Evolutionary conservation across 2,797 vertebrate species (phyloP), one percentile per base, ranked within the genome.

Genomic region (Capromys pilorides): DNA sequence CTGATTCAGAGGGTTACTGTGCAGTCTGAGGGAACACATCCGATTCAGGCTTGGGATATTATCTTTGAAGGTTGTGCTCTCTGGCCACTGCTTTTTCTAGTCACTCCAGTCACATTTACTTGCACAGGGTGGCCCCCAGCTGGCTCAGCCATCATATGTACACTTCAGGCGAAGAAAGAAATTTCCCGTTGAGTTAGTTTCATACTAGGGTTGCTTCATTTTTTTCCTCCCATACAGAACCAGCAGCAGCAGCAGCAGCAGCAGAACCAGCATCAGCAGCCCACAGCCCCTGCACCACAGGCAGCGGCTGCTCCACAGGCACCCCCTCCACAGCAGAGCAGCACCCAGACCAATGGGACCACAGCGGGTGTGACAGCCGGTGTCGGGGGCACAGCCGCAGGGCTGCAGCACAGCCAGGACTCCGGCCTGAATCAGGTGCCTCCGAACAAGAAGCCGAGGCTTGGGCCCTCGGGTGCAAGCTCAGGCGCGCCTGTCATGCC

Each of bases 361-460:
- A 88, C 98, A 0, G 99, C 98, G 45, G 98, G 98, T 0, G 31
- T 98, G 0, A 98, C 98, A 0, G 13, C 97, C 0, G 98, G 73
- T 0, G 95, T 83, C 0, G 97, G 97, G 66, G 8, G 96, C 0
- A 0, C 98, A 0, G 98, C 98, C 0, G 69, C 98, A 0, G 99
- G 98, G 3, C 97, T 99, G 51, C 99, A 99, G 97, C 99, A 99
- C 59, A 98, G 98, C 96, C 98, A 99, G 97, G 98, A 99, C 97
- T 97, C 98, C 7, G 94, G 98, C 96, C 99, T 99, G 97, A 99
- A 98, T 96, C 99, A 99, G 98, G 99, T 99, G 94, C 99, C 99
- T 96, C 99, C 99, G 0, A 99, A 98, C 98, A 99, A 99, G 98
- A 99, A 99, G 97, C 98, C 99, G 94, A 99, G 99, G 85, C 98